A percentile compares a stretch with the other conserved stretches of the same genome.
Conservation (phyloP, 2,113 vertebrate genomes). For the Hypanus sabinus region DNA sequence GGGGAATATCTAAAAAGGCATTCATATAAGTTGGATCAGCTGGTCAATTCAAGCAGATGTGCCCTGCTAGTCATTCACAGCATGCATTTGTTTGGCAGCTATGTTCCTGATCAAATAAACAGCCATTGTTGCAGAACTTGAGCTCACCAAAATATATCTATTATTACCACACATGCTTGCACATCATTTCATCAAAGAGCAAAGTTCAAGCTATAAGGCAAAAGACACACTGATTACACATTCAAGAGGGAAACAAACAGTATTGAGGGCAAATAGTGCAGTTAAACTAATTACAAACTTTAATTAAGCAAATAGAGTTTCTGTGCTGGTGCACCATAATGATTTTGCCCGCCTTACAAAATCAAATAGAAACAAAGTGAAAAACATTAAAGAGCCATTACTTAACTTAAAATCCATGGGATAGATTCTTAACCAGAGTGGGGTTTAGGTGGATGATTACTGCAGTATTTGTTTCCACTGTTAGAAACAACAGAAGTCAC, state of each 20-base stretch:
- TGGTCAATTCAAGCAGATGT: neutral
- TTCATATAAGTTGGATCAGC: neutral
- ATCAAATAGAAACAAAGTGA: slow-evolving; percentile 8
- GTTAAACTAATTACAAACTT: neutral
- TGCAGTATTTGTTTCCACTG: neutral
- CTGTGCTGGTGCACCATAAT: neutral
- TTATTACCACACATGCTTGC: neutral
- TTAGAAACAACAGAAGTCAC: neutral
- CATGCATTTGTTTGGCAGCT: neutral
- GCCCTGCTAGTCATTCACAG: neutral
- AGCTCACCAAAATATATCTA: neutral
- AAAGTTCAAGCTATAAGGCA: neutral
- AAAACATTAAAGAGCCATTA: neutral
- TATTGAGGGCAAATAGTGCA: neutral
- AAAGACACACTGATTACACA: neutral
- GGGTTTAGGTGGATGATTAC: neutral
- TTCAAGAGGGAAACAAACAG: neutral
- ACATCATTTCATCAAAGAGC: neutral
- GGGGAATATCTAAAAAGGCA: neutral
- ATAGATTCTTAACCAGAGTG: neutral
- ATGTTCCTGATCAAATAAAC: neutral
- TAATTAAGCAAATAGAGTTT: neutral
- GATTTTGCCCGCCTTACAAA: neutral
- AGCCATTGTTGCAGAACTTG: neutral
- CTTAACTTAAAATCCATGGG: neutral